Evolutionary conservation across 2,113 vertebrate genomes (phyloP), one percentile per base, ranked within the genome.

Genomic region (Mola mola): DNA sequence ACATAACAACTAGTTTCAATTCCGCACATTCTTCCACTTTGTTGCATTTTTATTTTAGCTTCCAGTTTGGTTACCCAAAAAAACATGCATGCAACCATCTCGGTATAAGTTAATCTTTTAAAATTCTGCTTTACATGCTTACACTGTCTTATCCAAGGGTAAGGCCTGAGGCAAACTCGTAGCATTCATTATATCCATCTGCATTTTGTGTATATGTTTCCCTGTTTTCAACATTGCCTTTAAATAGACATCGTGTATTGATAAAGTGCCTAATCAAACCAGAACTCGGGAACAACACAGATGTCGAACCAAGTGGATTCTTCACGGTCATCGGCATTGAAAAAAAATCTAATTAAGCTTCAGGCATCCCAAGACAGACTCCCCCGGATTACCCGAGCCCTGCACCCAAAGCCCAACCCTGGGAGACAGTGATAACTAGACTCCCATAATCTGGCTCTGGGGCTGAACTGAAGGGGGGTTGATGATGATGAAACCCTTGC

Each of bases 331-430:
- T 75, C 44, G n/a, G 50, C 36, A 37, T 66, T 71, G 57, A 83
- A 83, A 78, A 73, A 81, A 46, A 79, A 86, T 87, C 83, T 52
- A 87, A 92, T 92, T 92, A 91, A 82, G 72, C 58, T 63, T 82
- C 38, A 16, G 63, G 73, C 58, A 57, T 86, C 74, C 47, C 41
- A 49, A 90, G 79, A 85, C 72, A 61, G 64, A 81, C 78, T 79
- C 64, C 29, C 25, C 58, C 57, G 86, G 89, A 89, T 91, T 90
- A 89, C 60, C 61, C 64, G 69, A 75, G 73, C 58, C 64, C 28
- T 59, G 78, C 69, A 80, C 73, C 67, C 74, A 57, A 83, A 78
- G 66, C 49, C 63, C 62, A 75, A 73, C 78, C 77, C 87, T 91
- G 88, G 70, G 79, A 87, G 69, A 82, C 66, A 61, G 47, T 57